Percentiles rank a stretch among this genome's conserved stretches.
phyloP scores from a whole-genome alignment of 1,140 invertebrate genomes.

The Chymomyza costata region DNA sequence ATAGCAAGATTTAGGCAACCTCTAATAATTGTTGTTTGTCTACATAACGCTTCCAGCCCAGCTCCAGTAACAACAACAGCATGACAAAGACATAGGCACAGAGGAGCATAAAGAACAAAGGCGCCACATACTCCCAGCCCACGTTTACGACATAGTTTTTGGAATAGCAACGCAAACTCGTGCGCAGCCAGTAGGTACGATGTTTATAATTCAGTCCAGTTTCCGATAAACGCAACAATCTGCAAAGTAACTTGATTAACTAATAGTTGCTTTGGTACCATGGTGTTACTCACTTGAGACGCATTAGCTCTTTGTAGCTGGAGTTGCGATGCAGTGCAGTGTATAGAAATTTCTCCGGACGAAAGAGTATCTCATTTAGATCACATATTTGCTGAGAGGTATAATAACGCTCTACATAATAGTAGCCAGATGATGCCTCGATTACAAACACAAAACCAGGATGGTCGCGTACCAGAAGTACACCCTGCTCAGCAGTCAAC shows the following conservation, averaged over 20 bases:
- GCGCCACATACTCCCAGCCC: slow-evolving; percentile 27
- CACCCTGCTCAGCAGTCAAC: slow-evolving; percentile 12
- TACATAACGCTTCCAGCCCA: neutral
- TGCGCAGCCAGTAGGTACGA: slow-evolving; percentile 11
- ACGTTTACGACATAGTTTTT: slow-evolving; percentile 19
- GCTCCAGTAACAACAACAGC: slow-evolving; percentile 4
- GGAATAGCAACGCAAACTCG: slow-evolving; percentile 16
- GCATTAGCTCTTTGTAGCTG: slow-evolving; percentile 17
- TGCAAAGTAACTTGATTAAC: slow-evolving; percentile 1
- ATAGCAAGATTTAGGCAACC: no score
- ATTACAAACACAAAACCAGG: slow-evolving; percentile 23
- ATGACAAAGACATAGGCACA: slow-evolving; percentile 5
- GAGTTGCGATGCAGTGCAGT: slow-evolving; percentile 13
- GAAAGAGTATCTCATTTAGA: slow-evolving; percentile 23
- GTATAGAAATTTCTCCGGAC: slow-evolving; percentile 9
- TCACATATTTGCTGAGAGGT: slow-evolving; percentile 29
- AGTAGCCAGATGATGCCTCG: slow-evolving; percentile 10
- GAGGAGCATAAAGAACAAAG: slow-evolving; percentile 21
- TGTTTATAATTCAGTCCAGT: slow-evolving; percentile 15
- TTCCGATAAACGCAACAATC: slow-evolving; percentile 16
- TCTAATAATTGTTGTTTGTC: no score
- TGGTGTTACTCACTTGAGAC: slow-evolving; percentile 12
- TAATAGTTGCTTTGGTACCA: no score
- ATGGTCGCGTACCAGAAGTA: slow-evolving; percentile 15
- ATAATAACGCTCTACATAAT: slow-evolving; percentile 14